Percentiles rank a stretch among this genome's conserved stretches.
Conservation (phyloP, 1,140 invertebrate genomes). For the Sycobia sp. region DNA sequence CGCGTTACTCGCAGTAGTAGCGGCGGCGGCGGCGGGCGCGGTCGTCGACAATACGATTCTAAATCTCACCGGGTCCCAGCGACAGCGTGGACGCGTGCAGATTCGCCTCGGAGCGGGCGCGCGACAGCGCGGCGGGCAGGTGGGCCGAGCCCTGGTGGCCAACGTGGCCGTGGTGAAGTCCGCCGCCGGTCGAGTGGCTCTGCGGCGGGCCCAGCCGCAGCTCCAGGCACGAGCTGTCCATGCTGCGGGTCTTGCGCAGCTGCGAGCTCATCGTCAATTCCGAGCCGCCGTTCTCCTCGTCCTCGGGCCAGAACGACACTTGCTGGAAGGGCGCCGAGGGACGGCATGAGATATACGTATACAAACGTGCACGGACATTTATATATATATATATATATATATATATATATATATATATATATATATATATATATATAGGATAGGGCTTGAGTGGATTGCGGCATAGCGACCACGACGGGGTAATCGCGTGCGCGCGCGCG, state of each 20-base stretch:
- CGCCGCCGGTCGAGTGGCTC: constrained; percentile 33
- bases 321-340: constrained; percentile 66
- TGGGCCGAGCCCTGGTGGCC: constrained; percentile 38
- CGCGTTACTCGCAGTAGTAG: too few relatives aligned
- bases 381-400: too few relatives aligned
- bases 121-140: constrained; percentile 63
- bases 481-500: too few relatives aligned
- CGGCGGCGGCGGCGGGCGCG: too few relatives aligned
- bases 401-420: too few relatives aligned
- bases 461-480: too few relatives aligned
- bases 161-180: constrained; percentile 41
- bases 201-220: constrained; percentile 64
- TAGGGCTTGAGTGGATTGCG: too few relatives aligned
- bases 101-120: constrained; percentile 87
- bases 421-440: too few relatives aligned
- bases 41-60: too few relatives aligned
- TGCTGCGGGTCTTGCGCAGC: constrained; percentile 82
- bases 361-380: too few relatives aligned
- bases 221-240: constrained; percentile 85
- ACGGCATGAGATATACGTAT: too few relatives aligned
- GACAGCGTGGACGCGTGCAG: constrained; percentile 71
- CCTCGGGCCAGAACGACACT: constrained; percentile 79
- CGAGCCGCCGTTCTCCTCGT: constrained; percentile 65
- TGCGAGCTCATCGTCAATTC: constrained; percentile 72
- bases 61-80: constrained; percentile 64